Evolutionary conservation across 2,797 vertebrate genomes (phyloP), one percentile per base, ranked within the genome.

Genomic region (Chaetodon trifasciatus): DNA sequence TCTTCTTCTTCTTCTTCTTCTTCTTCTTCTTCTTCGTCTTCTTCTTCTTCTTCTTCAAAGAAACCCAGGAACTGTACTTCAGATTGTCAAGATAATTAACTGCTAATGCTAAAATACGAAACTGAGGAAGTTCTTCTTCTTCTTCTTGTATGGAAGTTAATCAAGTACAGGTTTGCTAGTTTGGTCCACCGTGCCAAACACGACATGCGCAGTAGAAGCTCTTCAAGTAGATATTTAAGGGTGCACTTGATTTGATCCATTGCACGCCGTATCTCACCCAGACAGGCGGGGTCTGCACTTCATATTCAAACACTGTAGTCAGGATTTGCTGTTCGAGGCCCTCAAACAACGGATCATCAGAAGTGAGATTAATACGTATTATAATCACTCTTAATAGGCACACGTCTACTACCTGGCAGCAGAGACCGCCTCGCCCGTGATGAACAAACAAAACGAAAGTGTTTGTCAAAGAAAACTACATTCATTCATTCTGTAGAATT

Each of bases 131-230:
- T n/a, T n/a, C n/a, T n/a, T n/a, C n/a, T n/a, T n/a, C n/a, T n/a
- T n/a, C n/a, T n/a, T n/a, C n/a, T n/a, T 12, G 19, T 47, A 5
- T 7, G 4, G 42, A 39, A 32, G 9, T 6, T 11, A 37, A 24
- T 9, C 12, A 1, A 8, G 1, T 1, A 1, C 35, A 42, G 24
- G 9, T 8, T 1, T 5, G 3, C 5, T 13, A 3, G 28, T 2
- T 42, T 3, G 1, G 6, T 5, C 32, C 35, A 15, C 37, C 42
- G 28, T 3, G 28, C 28, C 28, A 32, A 32, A 32, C 28, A 32
- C 28, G 60, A 73, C 72, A 74, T 66, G 72, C 53, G 62, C 73
- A 66, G n/a, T 58, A 40, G 46, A 2, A 32, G 17, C 1, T 9
- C 16, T 39, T 21, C 0, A 3, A 2, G 23, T 17, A 28, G 7